Evolutionary conservation across 2,888 invertebrate species (phyloP).

Genomic region (Andrena chrysosceles): DNA sequence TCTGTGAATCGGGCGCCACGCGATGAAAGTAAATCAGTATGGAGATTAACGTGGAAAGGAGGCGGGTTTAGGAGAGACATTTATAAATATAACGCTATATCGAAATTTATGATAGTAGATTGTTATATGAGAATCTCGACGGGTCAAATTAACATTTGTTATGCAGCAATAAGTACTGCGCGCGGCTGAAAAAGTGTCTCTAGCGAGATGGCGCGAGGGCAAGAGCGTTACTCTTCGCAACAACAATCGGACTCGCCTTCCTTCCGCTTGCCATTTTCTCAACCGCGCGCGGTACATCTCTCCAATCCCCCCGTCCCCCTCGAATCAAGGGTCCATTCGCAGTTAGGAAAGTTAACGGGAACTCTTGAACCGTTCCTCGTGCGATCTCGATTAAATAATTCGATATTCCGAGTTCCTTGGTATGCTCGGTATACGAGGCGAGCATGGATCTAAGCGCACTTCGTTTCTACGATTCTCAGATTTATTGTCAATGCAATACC

Average conservation of each 20-base stretch:
- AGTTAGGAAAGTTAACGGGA: conserved; percentile 43
- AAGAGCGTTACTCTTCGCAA: no score
- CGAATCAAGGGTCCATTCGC: conserved; percentile 70
- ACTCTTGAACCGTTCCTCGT: conserved; percentile 29
- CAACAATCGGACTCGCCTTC: background rate
- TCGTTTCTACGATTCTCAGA: conserved; percentile 39
- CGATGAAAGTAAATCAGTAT: conserved; percentile 22
- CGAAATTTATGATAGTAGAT: conserved; percentile 63
- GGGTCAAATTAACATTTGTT: conserved; percentile 61
- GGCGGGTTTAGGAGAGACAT: conserved; percentile 1
- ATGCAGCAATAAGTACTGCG: conserved; percentile 61
- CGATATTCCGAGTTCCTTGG: conserved; percentile 28
- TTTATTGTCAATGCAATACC: conserved; percentile 49
- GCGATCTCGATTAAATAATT: conserved; percentile 6
- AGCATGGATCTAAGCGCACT: conserved; percentile 16
- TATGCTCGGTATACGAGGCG: background rate
- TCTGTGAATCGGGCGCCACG: background rate
- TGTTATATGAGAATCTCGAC: conserved; percentile 59
- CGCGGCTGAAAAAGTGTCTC: no score
- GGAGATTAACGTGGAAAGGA: background rate
- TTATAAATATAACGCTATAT: conserved; percentile 41
- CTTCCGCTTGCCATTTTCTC: background rate
- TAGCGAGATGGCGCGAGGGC: no score
- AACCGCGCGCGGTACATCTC: background rate
- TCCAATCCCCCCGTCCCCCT: conserved; percentile 46